These are phyloP conservation scores for Euspilapteryx auroguttella DNA, from an alignment of 2,888 invertebrate species.

Conservation along the genomic window DNA sequence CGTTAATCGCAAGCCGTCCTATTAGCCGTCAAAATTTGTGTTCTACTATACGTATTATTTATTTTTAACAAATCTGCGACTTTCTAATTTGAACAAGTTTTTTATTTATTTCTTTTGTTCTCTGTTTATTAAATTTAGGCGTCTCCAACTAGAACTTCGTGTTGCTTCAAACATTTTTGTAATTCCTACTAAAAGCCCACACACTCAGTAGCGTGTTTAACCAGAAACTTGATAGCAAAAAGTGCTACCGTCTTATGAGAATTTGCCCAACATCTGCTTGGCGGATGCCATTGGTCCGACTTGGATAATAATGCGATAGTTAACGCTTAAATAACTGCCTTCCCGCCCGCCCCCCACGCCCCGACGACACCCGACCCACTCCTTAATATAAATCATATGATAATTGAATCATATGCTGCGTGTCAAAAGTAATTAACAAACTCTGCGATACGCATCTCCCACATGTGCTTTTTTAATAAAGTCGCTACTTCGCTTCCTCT, in stretches of 20 bases:
- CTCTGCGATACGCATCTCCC: constrained; percentile 54
- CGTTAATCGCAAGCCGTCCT: too few species aligned
- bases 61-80: too few species aligned
- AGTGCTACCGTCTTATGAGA: constrained; percentile 33
- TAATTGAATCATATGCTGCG: constrained; percentile 62
- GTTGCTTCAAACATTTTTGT: too few species aligned
- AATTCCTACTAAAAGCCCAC: constrained; percentile 15
- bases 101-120: too few species aligned
- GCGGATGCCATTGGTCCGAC: constrained; percentile 27
- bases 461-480: constrained; percentile 59
- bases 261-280: constrained; percentile 40
- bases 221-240: constrained; percentile 17
- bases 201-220: constrained; percentile 38
- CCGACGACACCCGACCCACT: constrained; percentile 20
- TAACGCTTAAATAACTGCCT: constrained; percentile 41
- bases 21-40: too few species aligned
- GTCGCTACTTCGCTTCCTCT: constrained; percentile 42
- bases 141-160: too few species aligned
- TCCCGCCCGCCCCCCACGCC: constrained; percentile 19
- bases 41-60: too few species aligned
- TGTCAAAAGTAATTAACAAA: constrained; percentile 59
- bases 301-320: constrained; percentile 39
- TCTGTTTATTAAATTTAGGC: too few species aligned
- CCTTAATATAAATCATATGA: constrained; percentile 51
- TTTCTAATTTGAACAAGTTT: too few species aligned